Evolutionary conservation across 2,797 vertebrate genomes (phyloP).

Genomic region (Zonotrichia albicollis): DNA sequence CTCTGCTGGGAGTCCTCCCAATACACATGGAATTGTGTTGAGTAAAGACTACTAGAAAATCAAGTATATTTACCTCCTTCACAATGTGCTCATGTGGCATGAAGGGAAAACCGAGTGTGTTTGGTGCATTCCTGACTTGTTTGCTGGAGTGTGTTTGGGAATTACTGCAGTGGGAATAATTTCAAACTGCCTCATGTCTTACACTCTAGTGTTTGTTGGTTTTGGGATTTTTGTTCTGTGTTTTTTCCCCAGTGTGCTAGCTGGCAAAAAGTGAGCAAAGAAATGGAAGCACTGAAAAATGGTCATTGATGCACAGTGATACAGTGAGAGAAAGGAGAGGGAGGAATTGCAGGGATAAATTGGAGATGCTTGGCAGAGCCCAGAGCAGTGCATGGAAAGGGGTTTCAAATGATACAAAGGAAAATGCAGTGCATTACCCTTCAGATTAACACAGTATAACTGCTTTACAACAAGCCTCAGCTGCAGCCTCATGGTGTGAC

Average conservation of each 20-base stretch:
- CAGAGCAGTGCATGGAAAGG: neutral
- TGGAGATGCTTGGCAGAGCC: neutral
- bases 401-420: neutral
- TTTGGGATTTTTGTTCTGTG: neutral
- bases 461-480: neutral
- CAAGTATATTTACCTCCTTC: neutral
- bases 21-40: neutral
- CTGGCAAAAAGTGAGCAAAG: neutral
- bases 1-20: neutral
- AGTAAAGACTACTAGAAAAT: neutral
- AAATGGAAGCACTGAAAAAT: neutral
- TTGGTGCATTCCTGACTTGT: fast-evolving
- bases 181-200: neutral
- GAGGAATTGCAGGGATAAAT: neutral
- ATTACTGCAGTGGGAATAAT: neutral
- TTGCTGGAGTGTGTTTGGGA: neutral
- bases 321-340: neutral
- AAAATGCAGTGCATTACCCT: neutral
- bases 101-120: neutral
- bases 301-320: neutral
- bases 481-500: fast-evolving
- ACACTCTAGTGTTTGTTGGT: neutral
- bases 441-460: neutral
- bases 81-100: fast-evolving
- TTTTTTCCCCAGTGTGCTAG: fast-evolving